These are phyloP conservation scores for Sturnus vulgaris DNA, from an alignment of 2,113 vertebrate genomes.

Conservation along the genomic window DNA sequence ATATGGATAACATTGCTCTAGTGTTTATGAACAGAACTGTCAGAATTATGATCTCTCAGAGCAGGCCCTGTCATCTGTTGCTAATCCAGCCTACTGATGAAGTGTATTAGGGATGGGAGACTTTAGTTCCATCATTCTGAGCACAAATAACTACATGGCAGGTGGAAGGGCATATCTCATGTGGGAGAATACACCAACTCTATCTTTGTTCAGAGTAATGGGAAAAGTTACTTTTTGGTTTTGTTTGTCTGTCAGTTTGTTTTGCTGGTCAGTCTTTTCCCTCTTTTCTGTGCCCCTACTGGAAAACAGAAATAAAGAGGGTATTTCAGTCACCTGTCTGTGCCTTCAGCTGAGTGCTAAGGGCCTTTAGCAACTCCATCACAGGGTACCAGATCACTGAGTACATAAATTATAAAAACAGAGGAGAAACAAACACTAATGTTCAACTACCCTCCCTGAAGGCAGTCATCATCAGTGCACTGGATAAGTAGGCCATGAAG, in stretches of 20 bases:
- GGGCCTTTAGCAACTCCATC: neutral
- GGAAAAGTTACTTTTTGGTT: neutral
- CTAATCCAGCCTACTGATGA: neutral
- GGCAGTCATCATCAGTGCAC: neutral
- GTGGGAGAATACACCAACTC: neutral
- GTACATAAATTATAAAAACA: neutral
- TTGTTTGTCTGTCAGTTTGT: neutral
- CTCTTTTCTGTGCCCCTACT: neutral
- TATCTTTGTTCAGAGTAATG: neutral
- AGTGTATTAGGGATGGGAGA: neutral
- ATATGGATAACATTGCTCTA: conserved; percentile 50
- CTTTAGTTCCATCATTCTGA: neutral
- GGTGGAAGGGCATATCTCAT: neutral
- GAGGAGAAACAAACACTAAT: neutral
- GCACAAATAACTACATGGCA: neutral
- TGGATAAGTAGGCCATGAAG: neutral
- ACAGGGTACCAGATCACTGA: neutral
- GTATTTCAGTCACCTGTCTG: neutral
- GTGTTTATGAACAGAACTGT: neutral
- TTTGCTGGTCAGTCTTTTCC: neutral
- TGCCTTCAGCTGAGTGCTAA: neutral
- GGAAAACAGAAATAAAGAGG: neutral
- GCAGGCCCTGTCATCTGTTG: neutral
- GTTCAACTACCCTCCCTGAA: neutral
- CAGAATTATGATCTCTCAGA: neutral